These are phyloP conservation scores for Agrochola lota DNA, from an alignment of 2,888 invertebrate species.

Conservation along the genomic window DNA sequence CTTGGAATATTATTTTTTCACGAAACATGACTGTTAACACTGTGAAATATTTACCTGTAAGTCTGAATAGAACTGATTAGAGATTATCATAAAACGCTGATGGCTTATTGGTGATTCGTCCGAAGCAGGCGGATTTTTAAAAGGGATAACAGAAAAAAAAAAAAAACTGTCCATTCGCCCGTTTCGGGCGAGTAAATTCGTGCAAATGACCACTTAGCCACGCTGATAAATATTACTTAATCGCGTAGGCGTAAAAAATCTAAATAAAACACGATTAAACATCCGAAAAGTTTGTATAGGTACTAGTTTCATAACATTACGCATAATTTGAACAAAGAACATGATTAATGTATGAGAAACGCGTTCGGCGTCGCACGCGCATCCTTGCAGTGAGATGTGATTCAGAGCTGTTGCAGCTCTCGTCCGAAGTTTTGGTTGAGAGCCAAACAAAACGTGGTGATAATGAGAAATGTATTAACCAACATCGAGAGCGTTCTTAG, in stretches of 20 bases:
- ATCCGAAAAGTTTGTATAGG: background rate
- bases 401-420: conserved; percentile 41
- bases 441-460: conserved; percentile 50
- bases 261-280: background rate
- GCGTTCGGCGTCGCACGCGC: conserved; percentile 36
- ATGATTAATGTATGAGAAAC: conserved; percentile 48
- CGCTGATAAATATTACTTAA: conserved; percentile 1
- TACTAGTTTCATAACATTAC: conserved; percentile 38
- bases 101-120: too few relatives aligned
- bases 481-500: conserved; percentile 41
- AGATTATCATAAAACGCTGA: too few relatives aligned
- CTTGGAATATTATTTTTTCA: background rate
- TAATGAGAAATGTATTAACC: conserved; percentile 38
- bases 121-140: too few relatives aligned
- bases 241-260: background rate
- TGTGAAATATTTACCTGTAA: background rate
- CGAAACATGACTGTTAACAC: background rate
- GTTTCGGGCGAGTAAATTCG: too few relatives aligned
- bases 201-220: too few relatives aligned
- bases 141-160: too few relatives aligned
- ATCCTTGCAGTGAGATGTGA: conserved; percentile 46
- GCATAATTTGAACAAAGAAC: conserved; percentile 50
- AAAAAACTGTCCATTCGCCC: too few relatives aligned
- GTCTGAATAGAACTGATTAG: too few relatives aligned
- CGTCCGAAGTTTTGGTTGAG: conserved; percentile 44